Evolutionary conservation across 1,140 invertebrate genomes (phyloP), one percentile per base, ranked within the genome.

Genomic region (Microplitis mediator): DNA sequence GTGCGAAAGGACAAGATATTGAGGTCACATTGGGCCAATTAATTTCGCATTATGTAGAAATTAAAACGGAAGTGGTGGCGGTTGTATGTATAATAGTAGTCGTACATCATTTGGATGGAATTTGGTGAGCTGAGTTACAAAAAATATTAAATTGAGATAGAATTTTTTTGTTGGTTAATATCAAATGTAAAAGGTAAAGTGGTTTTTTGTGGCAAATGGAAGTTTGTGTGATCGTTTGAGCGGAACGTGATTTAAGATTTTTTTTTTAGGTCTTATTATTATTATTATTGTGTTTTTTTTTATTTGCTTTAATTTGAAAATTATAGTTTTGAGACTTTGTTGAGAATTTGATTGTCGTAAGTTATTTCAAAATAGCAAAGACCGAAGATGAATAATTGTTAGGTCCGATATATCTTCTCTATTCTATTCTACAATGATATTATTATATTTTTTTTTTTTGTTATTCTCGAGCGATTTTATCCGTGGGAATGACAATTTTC

Each of bases 231-330:
- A 74, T 74, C 75, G 56, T 72, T 73, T 69, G 71, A 68, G 75
- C 73, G 75, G 68, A 76, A 76, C 68, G 64, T 64, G 71, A 73
- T 74, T 62, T 39, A 65, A 39, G n/a, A 69, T 72, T 64, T 74
- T 74, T 73, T 70, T 72, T 58, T 23, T 23, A 39, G 4, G 5
- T 34, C 66, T 71, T 58, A 51, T 6, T 23, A n/a, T 31, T 35
- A n/a, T 50, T 51, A 69, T 52, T 65, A 14, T 64, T 6, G 31
- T 51, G 52, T 71, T 65, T 69, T 64, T 45, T 60, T 71, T 73
- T 69, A 51, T 72, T 52, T 23, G 23, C 23, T 77, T 78, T 70
- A 63, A 67, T 72, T 74, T 74, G 23, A 65, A 65, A 36, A 34
- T 61, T 51, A 70, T 9, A 61, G 39, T 64, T 14, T 16, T 14